A percentile compares a stretch with the other conserved stretches of the same genome.
These are phyloP conservation scores for Papilio polyxenes DNA, from an alignment of 1,140 invertebrate species.

Conservation along the genomic window DNA sequence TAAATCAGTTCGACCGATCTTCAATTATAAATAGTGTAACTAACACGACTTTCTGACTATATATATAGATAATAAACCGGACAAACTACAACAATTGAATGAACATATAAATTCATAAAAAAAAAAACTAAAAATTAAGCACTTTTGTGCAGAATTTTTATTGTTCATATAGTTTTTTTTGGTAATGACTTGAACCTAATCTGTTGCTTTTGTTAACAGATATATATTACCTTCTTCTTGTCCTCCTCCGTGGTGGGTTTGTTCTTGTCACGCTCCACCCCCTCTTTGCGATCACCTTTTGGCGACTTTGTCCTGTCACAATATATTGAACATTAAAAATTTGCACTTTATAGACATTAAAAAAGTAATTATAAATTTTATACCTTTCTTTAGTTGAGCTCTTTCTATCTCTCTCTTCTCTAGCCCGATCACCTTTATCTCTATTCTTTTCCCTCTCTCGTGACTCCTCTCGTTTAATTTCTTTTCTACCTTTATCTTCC, in stretches of 20 bases:
- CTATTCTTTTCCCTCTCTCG: conserved; percentile 38
- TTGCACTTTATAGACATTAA: no score
- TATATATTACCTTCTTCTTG: conserved; percentile 48
- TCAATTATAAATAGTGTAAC: no score
- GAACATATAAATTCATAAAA: no score
- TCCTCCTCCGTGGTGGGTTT: conserved; percentile 40
- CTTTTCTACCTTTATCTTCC: conserved; percentile 35
- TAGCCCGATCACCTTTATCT: conserved; percentile 44
- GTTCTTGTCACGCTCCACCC: conserved; percentile 38
- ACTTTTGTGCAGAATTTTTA: no score
- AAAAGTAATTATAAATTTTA: conserved; percentile 21
- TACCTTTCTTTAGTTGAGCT: conserved; percentile 49
- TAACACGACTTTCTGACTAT: no score
- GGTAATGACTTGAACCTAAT: no score
- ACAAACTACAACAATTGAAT: no score
- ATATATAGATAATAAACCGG: no score
- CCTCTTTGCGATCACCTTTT: conserved; percentile 32
- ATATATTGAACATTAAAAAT: neutral
- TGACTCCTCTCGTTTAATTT: conserved; percentile 22
- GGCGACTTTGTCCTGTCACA: conserved; percentile 37
- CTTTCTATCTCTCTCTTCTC: conserved; percentile 48
- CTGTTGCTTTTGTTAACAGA: no score
- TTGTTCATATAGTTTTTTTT: no score
- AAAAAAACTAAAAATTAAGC: no score
- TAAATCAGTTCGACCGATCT: no score